Percentiles rank a stretch among this genome's conserved stretches.
Evolutionary conservation across 2,888 invertebrate genomes (phyloP).

Genomic region (Linyphia triangularis): DNA sequence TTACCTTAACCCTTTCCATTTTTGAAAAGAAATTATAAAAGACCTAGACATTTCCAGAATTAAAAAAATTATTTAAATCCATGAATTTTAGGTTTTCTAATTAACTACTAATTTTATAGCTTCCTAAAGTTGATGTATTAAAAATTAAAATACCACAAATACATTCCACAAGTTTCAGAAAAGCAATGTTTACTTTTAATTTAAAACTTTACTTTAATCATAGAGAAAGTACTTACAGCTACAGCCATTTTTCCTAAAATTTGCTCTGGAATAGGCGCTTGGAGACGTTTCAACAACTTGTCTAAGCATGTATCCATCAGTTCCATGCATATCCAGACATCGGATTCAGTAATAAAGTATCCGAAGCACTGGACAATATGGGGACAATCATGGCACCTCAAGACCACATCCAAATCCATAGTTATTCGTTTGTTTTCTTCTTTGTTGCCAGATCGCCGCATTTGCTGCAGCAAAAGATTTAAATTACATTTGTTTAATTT

Average conservation of each 20-base stretch:
- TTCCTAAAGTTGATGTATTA: too few species aligned
- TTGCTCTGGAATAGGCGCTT: constrained; percentile 94
- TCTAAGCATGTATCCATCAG: constrained; percentile 99
- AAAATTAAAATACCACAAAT: too few species aligned
- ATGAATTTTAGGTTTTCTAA: too few species aligned
- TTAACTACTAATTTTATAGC: too few species aligned
- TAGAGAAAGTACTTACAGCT: constrained; percentile 92
- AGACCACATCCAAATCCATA: constrained; percentile 98
- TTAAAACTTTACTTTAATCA: too few species aligned
- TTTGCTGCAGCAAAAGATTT: constrained; percentile 87
- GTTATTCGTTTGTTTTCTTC: constrained; percentile 99
- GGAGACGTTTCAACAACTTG: constrained; percentile 92
- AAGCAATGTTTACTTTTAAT: too few species aligned
- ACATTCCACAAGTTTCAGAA: too few species aligned
- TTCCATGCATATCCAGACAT: constrained; percentile 99
- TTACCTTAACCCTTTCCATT: too few species aligned
- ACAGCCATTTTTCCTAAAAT: constrained; percentile 98
- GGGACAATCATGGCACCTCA: constrained; percentile 97
- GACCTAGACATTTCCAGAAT: too few species aligned
- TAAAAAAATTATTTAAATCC: too few species aligned
- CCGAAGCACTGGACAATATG: constrained; percentile 98
- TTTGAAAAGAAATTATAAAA: too few species aligned
- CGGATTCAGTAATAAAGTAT: constrained; percentile 91
- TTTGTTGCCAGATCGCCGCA: constrained; percentile 96
- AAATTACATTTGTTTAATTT: too few species aligned